phyloP scores from a whole-genome alignment of 2,888 invertebrate genomes.

The Orgyia antiqua region DNA sequence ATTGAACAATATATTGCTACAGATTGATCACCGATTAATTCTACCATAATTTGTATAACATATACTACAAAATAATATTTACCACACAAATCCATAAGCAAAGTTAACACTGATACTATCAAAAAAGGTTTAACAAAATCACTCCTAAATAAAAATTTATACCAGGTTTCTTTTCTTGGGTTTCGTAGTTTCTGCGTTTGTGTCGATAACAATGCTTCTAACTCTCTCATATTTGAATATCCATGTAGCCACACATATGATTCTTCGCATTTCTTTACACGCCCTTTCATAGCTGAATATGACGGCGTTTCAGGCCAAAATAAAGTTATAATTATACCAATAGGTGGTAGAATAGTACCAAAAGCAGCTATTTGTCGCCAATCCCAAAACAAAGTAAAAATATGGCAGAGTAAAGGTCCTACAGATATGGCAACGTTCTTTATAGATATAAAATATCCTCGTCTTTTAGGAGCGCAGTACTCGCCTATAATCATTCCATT shows the following conservation, averaged over 20 bases:
- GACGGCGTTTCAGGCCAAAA: slow-evolving; percentile 37
- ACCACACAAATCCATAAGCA: slow-evolving; percentile 34
- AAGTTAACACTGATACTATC: slow-evolving; percentile 26
- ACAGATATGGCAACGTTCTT: not conserved
- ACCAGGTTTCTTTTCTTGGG: slow-evolving; percentile 6
- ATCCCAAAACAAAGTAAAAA: not conserved
- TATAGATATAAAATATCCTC: not conserved
- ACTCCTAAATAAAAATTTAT: slow-evolving; percentile 20
- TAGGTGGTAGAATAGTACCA: not conserved
- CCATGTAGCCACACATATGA: slow-evolving; percentile 27
- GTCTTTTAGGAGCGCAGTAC: slow-evolving; percentile 1
- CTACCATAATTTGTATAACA: slow-evolving; percentile 33
- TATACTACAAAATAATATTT: slow-evolving; percentile 37
- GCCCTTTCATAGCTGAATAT: slow-evolving; percentile 35
- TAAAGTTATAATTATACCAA: not conserved
- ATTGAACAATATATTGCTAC: slow-evolving; percentile 34
- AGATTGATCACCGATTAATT: slow-evolving; percentile 27
- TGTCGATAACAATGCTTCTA: slow-evolving; percentile 24
- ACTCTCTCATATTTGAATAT: slow-evolving; percentile 18
- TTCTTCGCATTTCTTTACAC: slow-evolving; percentile 31
- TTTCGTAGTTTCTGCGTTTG: slow-evolving; percentile 17
- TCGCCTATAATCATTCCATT: not conserved
- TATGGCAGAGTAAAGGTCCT: slow-evolving; percentile 10
- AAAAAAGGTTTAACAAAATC: slow-evolving; percentile 34
- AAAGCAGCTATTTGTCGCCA: not conserved